These are phyloP conservation scores for Limnephilus lunatus DNA, from an alignment of 2,888 invertebrate species.

Conservation along the genomic window DNA sequence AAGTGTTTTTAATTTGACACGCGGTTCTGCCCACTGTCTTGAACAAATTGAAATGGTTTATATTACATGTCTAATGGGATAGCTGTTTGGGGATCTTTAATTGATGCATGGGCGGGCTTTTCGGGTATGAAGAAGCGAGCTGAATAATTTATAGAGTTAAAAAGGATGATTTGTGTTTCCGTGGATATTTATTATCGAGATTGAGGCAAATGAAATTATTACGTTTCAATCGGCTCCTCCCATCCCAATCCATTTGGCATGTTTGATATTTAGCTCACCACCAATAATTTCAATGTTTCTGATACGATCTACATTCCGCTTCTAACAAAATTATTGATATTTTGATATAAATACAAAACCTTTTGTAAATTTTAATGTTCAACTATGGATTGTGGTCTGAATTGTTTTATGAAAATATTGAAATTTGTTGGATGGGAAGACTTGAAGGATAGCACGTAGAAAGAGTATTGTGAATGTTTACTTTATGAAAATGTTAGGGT, in stretches of 20 bases:
- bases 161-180: slow-evolving; percentile 61
- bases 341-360: not conserved
- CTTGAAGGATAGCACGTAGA: not conserved
- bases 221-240: slow-evolving; percentile 17
- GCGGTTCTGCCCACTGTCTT: slow-evolving; percentile 54
- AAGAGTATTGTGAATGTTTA: not conserved
- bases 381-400: not conserved
- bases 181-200: slow-evolving; percentile 40
- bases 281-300: slow-evolving; percentile 17
- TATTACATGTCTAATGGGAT: slow-evolving; percentile 30
- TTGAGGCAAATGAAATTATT: slow-evolving; percentile 44
- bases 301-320: not conserved
- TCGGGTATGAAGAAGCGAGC: slow-evolving; percentile 51
- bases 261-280: not conserved
- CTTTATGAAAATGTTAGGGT: not conserved
- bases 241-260: slow-evolving; percentile 31
- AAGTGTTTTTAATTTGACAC: slow-evolving; percentile 63
- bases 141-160: slow-evolving; percentile 62
- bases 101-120: slow-evolving; percentile 62
- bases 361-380: not conserved
- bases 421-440: not conserved
- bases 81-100: slow-evolving; percentile 55
- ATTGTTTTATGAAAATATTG: not conserved
- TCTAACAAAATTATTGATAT: not conserved
- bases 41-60: slow-evolving; percentile 43